These are phyloP conservation scores for Rhynchonema sp. DNA, from an alignment of 2,888 invertebrate species.

Conservation along the genomic window DNA sequence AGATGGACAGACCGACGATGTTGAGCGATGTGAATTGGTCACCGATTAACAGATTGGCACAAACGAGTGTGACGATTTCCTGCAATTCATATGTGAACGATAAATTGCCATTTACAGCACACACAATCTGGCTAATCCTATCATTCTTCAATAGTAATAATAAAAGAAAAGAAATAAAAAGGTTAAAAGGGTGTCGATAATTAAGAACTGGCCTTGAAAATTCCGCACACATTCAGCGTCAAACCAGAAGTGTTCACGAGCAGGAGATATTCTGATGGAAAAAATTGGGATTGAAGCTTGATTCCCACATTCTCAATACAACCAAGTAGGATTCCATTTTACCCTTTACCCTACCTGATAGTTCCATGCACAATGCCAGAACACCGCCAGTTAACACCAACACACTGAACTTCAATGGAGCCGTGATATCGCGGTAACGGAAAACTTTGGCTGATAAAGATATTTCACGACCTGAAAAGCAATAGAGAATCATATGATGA, in stretches of 20 bases:
- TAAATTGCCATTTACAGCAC: constrained; percentile 1
- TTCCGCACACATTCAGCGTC: constrained; percentile 80
- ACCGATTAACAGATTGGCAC: constrained; percentile 68
- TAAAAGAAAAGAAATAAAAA: too few relatives aligned
- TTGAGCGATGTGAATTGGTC: constrained; percentile 65
- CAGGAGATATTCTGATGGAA: constrained; percentile 56
- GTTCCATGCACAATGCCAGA: constrained; percentile 69
- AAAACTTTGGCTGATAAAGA: constrained; percentile 8
- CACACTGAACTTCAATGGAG: constrained; percentile 14
- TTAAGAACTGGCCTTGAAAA: too few relatives aligned
- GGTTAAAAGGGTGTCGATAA: too few relatives aligned
- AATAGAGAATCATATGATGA: neutral
- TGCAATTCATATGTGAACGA: constrained; percentile 36
- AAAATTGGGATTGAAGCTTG: too few relatives aligned
- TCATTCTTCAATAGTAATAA: neutral
- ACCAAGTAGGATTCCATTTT: too few relatives aligned
- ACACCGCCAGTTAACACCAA: constrained; percentile 55
- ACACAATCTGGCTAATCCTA: neutral
- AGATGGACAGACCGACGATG: constrained; percentile 60
- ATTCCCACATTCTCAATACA: too few relatives aligned
- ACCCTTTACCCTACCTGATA: constrained; percentile 22
- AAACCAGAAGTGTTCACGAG: constrained; percentile 83
- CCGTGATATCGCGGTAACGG: constrained; percentile 6
- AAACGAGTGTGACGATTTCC: constrained; percentile 74
- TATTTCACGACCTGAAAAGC: constrained; percentile 13